Percentiles rank a stretch among this genome's conserved stretches.
phyloP scores from a whole-genome alignment of 2,888 invertebrate species.

The Drosophila buzzatii region DNA sequence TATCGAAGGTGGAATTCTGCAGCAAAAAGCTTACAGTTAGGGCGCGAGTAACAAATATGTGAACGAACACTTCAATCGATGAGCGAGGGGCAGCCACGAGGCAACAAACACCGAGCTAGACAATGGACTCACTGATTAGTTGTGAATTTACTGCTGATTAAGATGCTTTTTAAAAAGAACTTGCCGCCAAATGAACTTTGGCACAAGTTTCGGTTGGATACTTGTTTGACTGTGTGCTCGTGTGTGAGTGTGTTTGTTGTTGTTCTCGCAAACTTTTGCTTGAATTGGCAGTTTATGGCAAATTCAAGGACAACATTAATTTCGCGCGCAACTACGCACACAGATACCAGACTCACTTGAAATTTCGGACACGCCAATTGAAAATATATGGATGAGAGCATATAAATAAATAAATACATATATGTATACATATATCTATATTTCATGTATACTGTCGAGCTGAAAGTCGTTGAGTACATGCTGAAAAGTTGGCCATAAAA shows the following conservation, averaged over 20 bases:
- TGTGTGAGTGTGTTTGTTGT: background rate
- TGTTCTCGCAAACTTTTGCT: slow-evolving; percentile 57
- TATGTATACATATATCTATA: slow-evolving; percentile 9
- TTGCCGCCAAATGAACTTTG: slow-evolving; percentile 62
- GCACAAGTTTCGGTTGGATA: slow-evolving; percentile 48
- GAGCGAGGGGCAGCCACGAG: background rate
- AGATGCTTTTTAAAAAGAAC: slow-evolving; percentile 72
- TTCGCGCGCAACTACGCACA: slow-evolving; percentile 40
- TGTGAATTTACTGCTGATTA: slow-evolving; percentile 82
- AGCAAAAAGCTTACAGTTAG: slow-evolving; percentile 67
- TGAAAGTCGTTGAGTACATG: slow-evolving; percentile 33
- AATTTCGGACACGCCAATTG: slow-evolving; percentile 47
- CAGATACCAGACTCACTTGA: slow-evolving; percentile 33
- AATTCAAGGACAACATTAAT: slow-evolving; percentile 78
- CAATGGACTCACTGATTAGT: slow-evolving; percentile 81
- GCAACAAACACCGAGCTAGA: slow-evolving; percentile 33
- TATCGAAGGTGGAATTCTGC: slow-evolving; percentile 72
- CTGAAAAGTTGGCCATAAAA: slow-evolving; percentile 50
- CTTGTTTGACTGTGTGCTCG: slow-evolving; percentile 11
- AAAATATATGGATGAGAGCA: slow-evolving; percentile 7
- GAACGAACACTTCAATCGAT: slow-evolving; percentile 47
- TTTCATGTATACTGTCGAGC: background rate
- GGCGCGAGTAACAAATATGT: slow-evolving; percentile 61
- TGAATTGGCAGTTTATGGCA: slow-evolving; percentile 77
- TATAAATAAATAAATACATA: slow-evolving; percentile 10